phyloP scores from a whole-genome alignment of 2,888 invertebrate genomes.

The Opisthograptis luteolata region DNA sequence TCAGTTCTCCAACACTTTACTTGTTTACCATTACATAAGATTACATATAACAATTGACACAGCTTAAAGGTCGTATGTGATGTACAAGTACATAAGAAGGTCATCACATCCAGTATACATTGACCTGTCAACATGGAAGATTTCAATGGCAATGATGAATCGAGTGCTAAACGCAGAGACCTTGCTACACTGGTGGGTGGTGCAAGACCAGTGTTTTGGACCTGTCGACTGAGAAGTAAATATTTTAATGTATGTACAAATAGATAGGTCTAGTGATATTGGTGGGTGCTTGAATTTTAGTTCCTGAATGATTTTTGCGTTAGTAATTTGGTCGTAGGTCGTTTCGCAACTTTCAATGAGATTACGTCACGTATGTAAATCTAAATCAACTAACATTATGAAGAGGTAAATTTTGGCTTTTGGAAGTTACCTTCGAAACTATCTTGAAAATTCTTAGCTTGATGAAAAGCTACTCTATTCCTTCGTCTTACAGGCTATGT shows the following conservation, averaged over 20 bases:
- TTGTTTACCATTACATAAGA: constrained; percentile 58
- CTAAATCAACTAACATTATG: too few species aligned
- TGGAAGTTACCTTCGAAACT: too few species aligned
- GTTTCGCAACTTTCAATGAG: constrained; percentile 8
- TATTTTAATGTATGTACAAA: not conserved
- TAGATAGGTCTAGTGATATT: constrained; percentile 16
- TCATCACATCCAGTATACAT: constrained; percentile 31
- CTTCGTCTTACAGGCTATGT: too few species aligned
- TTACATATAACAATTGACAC: constrained; percentile 44
- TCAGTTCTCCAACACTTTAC: constrained; percentile 7
- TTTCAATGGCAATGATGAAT: constrained; percentile 12
- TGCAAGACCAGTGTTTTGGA: constrained; percentile 3
- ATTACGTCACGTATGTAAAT: too few species aligned
- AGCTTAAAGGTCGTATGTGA: constrained; percentile 37
- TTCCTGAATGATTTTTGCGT: constrained; percentile 35
- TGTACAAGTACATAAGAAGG: constrained; percentile 36
- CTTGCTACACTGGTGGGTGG: constrained; percentile 15
- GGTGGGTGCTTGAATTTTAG: constrained; percentile 31
- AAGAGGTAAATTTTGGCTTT: not conserved
- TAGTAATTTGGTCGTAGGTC: constrained; percentile 22
- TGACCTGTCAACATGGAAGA: constrained; percentile 26
- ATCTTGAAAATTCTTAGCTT: too few species aligned
- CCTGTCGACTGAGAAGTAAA: constrained; percentile 9
- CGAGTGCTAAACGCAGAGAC: constrained; percentile 3
- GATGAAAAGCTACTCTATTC: too few species aligned